A percentile compares a stretch with the other conserved stretches of the same genome.
These are phyloP conservation scores for Solea solea DNA, from an alignment of 2,113 vertebrate species.

Conservation along the genomic window DNA sequence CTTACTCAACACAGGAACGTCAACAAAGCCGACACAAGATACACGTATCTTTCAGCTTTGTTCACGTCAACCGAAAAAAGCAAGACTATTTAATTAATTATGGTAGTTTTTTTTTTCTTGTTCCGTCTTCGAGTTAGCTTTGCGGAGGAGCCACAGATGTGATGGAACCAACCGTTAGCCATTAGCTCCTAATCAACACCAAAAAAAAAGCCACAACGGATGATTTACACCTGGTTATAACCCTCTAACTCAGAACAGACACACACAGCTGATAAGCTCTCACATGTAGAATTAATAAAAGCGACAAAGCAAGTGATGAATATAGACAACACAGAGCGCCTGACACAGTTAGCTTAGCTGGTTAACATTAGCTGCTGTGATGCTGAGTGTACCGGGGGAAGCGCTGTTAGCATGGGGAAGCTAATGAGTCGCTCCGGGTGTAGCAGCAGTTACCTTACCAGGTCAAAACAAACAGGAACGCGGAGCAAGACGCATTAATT, in stretches of 20 bases:
- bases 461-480: slow-evolving; percentile 78
- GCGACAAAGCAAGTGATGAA: rapidly evolving
- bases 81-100: not conserved
- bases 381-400: slow-evolving; percentile 51
- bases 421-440: slow-evolving; percentile 54
- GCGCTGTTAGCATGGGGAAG: slow-evolving; percentile 56
- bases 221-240: not conserved
- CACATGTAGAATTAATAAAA: not conserved
- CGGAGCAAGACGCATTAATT: slow-evolving; percentile 68
- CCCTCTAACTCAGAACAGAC: not conserved
- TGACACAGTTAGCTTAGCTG: slow-evolving; percentile 46
- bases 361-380: slow-evolving; percentile 57
- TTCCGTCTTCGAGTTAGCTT: slow-evolving; percentile 17
- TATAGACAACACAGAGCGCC: not conserved
- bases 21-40: not conserved
- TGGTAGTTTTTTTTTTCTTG: not conserved
- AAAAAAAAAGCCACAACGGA: not conserved
- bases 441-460: slow-evolving; percentile 72
- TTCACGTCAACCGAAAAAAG: rapidly evolving
- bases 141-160: slow-evolving; percentile 52
- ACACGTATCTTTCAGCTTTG: rapidly evolving
- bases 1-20: not conserved
- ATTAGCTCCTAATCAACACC: slow-evolving; percentile 42
- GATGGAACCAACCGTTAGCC: slow-evolving; percentile 64
- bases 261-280: rapidly evolving